A percentile compares a stretch with the other conserved stretches of the same genome.
Evolutionary conservation across 2,888 invertebrate species (phyloP).

Genomic region (Ormyrus pomaceus): DNA sequence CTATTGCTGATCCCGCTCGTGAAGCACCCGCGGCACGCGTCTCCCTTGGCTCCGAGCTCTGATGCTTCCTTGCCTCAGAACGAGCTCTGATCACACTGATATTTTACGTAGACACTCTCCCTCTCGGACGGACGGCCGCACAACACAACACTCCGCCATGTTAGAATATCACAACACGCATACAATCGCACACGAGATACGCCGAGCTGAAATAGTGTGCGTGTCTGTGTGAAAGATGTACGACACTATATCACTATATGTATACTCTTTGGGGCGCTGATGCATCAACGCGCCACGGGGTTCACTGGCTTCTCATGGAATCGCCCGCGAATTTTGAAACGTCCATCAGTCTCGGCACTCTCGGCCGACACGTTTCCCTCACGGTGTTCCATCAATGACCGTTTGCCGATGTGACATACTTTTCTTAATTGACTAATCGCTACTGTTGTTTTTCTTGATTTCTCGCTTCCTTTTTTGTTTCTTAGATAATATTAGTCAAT

Average conservation of each 20-base stretch:
- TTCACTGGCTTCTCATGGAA: conserved; percentile 77
- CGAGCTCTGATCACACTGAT: background rate
- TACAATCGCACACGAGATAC: background rate
- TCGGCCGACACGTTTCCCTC: no score
- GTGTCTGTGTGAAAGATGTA: background rate
- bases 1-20: conserved; percentile 20
- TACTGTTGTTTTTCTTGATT: no score
- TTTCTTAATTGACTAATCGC: no score
- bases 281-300: conserved; percentile 73
- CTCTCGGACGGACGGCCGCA: conserved; percentile 76
- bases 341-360: no score
- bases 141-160: conserved; percentile 82
- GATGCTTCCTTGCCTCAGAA: background rate
- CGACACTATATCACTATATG: background rate
- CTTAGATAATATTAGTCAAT: no score
- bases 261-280: no score
- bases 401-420: no score
- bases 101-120: conserved; percentile 55
- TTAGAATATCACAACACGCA: conserved; percentile 84
- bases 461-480: no score
- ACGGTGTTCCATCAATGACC: no score
- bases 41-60: background rate
- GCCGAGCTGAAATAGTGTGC: background rate
- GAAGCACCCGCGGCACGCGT: background rate
- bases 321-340: conserved; percentile 65